These are phyloP conservation scores for Grapholita molesta DNA, from an alignment of 1,140 invertebrate genomes.

Conservation along the genomic window DNA sequence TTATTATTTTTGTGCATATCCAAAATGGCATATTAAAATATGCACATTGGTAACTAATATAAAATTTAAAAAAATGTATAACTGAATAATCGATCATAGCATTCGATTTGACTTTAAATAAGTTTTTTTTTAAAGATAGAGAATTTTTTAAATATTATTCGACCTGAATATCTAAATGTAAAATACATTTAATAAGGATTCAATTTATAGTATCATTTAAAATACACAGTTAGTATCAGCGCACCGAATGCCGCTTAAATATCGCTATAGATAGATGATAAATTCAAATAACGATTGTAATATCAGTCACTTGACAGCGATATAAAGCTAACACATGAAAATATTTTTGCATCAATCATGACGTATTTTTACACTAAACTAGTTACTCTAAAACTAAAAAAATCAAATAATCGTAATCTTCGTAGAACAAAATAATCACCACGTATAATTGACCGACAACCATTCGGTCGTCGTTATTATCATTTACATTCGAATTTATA, in stretches of 20 bases:
- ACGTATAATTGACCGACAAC: constrained; percentile 55
- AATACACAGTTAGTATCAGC: no score
- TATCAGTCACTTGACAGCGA: background rate
- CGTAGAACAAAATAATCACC: constrained; percentile 45
- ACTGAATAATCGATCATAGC: background rate
- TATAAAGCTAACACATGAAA: background rate
- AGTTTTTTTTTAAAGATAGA: background rate
- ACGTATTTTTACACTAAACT: constrained; percentile 14
- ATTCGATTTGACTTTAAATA: background rate
- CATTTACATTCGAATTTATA: constrained; percentile 20
- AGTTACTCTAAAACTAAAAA: constrained; percentile 35
- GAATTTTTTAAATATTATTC: background rate
- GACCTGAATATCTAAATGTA: background rate
- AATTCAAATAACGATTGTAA: background rate
- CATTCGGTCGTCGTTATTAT: constrained; percentile 21
- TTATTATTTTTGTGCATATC: background rate
- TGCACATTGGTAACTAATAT: background rate
- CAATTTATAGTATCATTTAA: background rate
- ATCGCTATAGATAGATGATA: background rate
- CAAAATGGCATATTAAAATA: background rate
- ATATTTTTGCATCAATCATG: constrained; percentile 7
- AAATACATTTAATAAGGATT: background rate
- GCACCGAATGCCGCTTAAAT: no score
- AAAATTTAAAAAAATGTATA: background rate
- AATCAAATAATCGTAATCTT: constrained; percentile 38